A percentile compares a stretch with the other conserved stretches of the same genome.
These are phyloP conservation scores for Tarsius wallacei DNA, from an alignment of 2,797 vertebrate species.

Conservation along the genomic window DNA sequence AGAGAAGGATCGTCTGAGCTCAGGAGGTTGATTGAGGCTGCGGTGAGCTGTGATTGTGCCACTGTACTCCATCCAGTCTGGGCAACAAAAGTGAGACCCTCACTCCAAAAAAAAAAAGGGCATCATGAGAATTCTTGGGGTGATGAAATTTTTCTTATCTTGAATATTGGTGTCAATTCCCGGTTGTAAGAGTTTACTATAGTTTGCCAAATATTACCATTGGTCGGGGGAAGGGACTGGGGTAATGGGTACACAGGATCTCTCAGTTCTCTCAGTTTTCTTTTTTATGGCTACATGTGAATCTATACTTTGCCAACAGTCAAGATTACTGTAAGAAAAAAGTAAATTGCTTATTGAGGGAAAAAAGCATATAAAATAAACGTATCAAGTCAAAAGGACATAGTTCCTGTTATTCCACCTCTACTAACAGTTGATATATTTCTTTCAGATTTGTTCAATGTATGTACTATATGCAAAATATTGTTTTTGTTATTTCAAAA, in stretches of 20 bases:
- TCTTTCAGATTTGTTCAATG: neutral
- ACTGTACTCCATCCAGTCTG: too few species aligned
- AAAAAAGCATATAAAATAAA: neutral
- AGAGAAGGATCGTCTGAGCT: too few species aligned
- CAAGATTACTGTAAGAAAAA: neutral
- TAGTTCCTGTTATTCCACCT: neutral
- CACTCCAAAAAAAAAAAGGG: too few species aligned
- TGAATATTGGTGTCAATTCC: too few species aligned
- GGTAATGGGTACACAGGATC: neutral
- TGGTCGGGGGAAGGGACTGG: too few species aligned
- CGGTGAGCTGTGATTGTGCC: too few species aligned
- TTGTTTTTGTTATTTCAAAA: neutral
- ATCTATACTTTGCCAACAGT: neutral
- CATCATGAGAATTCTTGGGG: too few species aligned
- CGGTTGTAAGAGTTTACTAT: too few species aligned
- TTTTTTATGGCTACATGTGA: neutral
- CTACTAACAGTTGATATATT: neutral
- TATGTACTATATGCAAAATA: neutral
- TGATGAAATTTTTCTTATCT: too few species aligned
- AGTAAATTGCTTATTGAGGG: neutral
- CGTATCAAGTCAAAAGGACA: neutral
- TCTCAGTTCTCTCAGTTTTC: neutral
- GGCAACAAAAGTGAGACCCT: too few species aligned
- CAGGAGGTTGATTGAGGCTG: too few species aligned
- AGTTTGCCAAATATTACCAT: too few species aligned